Evolutionary conservation across 2,113 vertebrate species (phyloP).

Genomic region (Apaloderma vittatum): DNA sequence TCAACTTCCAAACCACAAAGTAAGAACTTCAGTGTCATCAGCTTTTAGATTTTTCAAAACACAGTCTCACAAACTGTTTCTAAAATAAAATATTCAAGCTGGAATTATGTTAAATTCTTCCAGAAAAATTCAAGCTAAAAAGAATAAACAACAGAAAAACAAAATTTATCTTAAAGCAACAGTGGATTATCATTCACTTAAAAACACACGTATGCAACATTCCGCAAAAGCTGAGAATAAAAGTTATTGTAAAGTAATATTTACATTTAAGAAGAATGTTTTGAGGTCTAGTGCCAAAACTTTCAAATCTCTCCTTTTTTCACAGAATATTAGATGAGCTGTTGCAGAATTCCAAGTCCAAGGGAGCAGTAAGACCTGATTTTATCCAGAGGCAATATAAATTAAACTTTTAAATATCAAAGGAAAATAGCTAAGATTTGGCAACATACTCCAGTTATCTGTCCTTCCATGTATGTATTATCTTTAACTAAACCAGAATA

Average conservation of each 20-base stretch:
- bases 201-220: neutral
- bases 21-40: neutral
- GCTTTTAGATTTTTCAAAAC: neutral
- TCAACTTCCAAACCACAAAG: neutral
- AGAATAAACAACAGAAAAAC: neutral
- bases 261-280: neutral
- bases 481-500: neutral
- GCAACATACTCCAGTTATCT: neutral
- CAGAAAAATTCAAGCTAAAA: neutral
- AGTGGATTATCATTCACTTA: neutral
- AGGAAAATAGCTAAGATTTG: neutral
- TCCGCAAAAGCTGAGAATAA: neutral
- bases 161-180: neutral
- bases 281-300: neutral
- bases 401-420: neutral
- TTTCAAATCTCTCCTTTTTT: neutral
- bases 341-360: neutral
- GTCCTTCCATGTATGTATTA: neutral
- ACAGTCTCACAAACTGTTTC: neutral
- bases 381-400: neutral
- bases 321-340: neutral
- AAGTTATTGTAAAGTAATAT: neutral
- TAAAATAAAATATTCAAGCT: neutral
- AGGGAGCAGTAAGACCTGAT: neutral
- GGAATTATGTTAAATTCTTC: neutral